Evolutionary conservation across 2,888 invertebrate species (phyloP).

Genomic region (Scaeva pyrastri): DNA sequence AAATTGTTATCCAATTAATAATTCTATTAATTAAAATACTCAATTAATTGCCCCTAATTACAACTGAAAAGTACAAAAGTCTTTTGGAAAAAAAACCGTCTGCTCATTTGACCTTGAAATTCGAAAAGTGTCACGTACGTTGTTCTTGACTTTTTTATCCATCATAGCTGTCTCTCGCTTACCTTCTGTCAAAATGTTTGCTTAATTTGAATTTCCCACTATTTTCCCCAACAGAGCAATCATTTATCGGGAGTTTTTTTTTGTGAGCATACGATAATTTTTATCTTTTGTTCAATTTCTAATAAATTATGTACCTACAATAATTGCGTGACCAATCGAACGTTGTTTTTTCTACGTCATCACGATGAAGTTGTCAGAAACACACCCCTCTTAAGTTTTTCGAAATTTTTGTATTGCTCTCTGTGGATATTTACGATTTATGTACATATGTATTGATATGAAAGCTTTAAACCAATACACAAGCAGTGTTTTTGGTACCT

Average conservation of each 20-base stretch:
- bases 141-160: not conserved
- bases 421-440: not conserved
- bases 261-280: no score
- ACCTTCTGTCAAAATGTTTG: slow-evolving; percentile 14
- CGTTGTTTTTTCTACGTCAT: slow-evolving; percentile 47
- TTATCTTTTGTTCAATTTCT: no score
- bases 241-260: not conserved
- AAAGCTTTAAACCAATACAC: slow-evolving; percentile 11
- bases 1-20: slow-evolving; percentile 16
- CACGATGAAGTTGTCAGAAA: slow-evolving; percentile 32
- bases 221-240: not conserved
- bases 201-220: slow-evolving; percentile 4
- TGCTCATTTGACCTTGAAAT: slow-evolving; percentile 64
- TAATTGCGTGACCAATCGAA: slow-evolving; percentile 52
- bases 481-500: not conserved
- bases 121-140: slow-evolving; percentile 54
- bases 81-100: slow-evolving; percentile 6
- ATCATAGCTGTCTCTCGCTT: not conserved
- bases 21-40: slow-evolving; percentile 19
- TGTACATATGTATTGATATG: no score
- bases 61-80: not conserved
- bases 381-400: slow-evolving; percentile 46
- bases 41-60: not conserved
- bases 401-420: slow-evolving; percentile 6
- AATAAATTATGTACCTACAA: no score